Evolutionary conservation across 1,140 invertebrate genomes (phyloP), one percentile per base, ranked within the genome.

Genomic region (Ceratosolen fusciceps): DNA sequence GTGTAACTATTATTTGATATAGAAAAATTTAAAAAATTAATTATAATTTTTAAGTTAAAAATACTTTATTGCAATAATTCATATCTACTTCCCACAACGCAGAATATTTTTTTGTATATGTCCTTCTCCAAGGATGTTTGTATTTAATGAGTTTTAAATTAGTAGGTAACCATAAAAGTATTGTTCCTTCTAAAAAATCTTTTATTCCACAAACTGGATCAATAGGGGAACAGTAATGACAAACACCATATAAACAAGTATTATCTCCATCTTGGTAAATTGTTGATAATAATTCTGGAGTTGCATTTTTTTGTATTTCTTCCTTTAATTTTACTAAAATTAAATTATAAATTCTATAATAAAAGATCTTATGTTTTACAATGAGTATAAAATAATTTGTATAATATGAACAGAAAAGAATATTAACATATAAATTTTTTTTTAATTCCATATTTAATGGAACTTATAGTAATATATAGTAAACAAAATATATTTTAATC

Each of bases 51-150:
- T 19, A 62, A 62, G 1, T 62, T 3, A 62, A 52, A 34, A 62
- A 72, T 83, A 94, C 92, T 88, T 91, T 93, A 90, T 93, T 92
- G 92, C 97, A 98, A 90, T 96, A 98, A 82, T 93, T 90, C 82
- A 92, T 91, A 85, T 96, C 93, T 26, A 88, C 91, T 90, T 98
- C 95, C 97, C 96, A 98, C 73, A 93, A 88, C 56, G 96, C 96
- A 73, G 89, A 83, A 87, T 93, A 93, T 67, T 93, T 93, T n/a
- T 92, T 91, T 82, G 92, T 95, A 86, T 98, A 99, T 3, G 96
- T 96, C 74, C 97, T 90, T 85, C 95, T 94, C 97, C 97, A 99
- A 1, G 97, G 97, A 84, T 96, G 96, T 65, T 94, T 92, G 84
- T 94, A 91, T 82, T 93, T 93, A 58, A 90, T 87, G 4, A 94